Evolutionary conservation across 2,888 invertebrate genomes (phyloP), one percentile per base, ranked within the genome.

Genomic region (Lapara coniferarum): DNA sequence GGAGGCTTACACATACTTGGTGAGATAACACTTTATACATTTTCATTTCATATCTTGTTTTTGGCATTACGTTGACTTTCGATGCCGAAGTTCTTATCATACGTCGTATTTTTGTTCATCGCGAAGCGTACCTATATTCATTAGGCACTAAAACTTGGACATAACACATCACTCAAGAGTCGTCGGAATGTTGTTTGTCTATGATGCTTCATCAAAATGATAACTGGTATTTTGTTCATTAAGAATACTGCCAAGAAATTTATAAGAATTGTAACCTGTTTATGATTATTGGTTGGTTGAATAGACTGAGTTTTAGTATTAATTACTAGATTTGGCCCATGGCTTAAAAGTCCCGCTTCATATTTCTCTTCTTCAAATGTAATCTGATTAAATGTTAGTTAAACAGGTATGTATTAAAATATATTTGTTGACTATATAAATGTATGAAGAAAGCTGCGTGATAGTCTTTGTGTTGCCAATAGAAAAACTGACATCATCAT

Each of bases 1-100:
- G 74, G 73, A 74, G 75, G 75, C 74, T 76, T 77, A 74, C 73
- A 77, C 72, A 76, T 77, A 73, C 75, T 79, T 79, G 86, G 88
- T 88, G 81, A 71, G 82, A 73, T 63, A 59, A 67, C 59, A 72
- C 70, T 63, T 66, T 13, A 5, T 59, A 46, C 12, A 63, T 12
- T 46, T 19, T 19, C 16, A 16, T 59, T 44, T n/a, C n/a, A 53
- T 46, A 46, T 16, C 16, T 12, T 59, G 46, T 63, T 44, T 3
- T 12, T 49, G 16, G 51, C 14, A 44, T 13, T 58, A 51, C 13
- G 30, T 58, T 13, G 12, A 37, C 49, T 37, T 44, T 68, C 37
- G 4, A n/a, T 52, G 25, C 30, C 14, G 12, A 58, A 12, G 16
- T 37, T 37, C 10, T 37, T 58, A 37, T 37, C 37, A 37, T 10